These are phyloP conservation scores for Zoanthus solanderi DNA, from an alignment of 92 coral and sea anemone genomes.

Conservation along the genomic window DNA sequence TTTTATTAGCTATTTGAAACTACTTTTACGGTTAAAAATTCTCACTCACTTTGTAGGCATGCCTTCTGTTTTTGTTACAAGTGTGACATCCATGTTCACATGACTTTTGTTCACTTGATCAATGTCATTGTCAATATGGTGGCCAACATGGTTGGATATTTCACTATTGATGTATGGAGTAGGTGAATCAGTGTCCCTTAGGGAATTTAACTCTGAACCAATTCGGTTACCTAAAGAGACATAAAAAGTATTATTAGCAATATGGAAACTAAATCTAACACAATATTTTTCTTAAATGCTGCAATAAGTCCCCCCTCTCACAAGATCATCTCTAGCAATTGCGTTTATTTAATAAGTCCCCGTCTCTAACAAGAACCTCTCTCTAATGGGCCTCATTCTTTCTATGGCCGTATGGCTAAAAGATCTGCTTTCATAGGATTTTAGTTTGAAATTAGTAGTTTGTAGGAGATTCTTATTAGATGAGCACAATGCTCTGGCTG, in stretches of 20 bases:
- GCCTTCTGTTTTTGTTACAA: slow-evolving; percentile 72
- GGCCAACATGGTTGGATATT: slow-evolving; percentile 70
- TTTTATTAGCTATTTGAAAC: neutral
- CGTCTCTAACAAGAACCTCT: too few relatives aligned
- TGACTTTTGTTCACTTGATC: slow-evolving; percentile 63
- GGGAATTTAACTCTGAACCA: slow-evolving; percentile 6
- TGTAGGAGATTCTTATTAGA: too few relatives aligned
- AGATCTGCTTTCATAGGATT: too few relatives aligned
- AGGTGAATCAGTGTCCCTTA: slow-evolving; percentile 87
- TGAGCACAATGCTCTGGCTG: too few relatives aligned
- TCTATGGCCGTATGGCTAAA: too few relatives aligned
- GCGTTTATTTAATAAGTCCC: too few relatives aligned
- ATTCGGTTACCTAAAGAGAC: neutral
- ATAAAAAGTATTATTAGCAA: neutral
- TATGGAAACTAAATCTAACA: neutral
- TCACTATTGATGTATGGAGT: slow-evolving; percentile 68
- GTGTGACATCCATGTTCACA: slow-evolving; percentile 60
- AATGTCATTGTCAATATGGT: slow-evolving; percentile 67
- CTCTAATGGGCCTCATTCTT: too few relatives aligned
- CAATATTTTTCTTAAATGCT: too few relatives aligned
- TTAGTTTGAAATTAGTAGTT: too few relatives aligned
- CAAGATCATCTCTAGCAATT: too few relatives aligned
- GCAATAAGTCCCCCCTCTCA: too few relatives aligned
- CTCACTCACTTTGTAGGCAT: slow-evolving; percentile 65
- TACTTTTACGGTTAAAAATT: neutral